Percentiles rank a stretch among this genome's conserved stretches.
Conservation (phyloP, 1,140 invertebrate species). For the Drosophila pallidifrons region DNA sequence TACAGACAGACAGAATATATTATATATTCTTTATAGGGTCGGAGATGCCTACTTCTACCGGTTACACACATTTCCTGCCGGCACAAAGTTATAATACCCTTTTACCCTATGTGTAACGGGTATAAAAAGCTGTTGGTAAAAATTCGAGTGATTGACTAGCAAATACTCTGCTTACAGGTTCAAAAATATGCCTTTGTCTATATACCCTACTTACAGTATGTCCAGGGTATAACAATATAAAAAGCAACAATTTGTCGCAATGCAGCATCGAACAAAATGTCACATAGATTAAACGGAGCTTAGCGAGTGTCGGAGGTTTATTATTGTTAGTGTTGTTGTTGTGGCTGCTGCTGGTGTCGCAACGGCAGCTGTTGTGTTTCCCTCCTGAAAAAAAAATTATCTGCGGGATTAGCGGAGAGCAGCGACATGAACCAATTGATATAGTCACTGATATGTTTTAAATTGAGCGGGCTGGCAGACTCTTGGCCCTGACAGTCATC, state of each 20-base stretch:
- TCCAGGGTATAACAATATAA: conserved; percentile 13
- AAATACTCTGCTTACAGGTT: too few species aligned
- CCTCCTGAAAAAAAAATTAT: conserved; percentile 34
- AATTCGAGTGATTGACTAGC: too few species aligned
- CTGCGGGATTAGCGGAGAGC: conserved; percentile 43
- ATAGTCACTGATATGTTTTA: conserved; percentile 36
- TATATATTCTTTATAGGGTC: too few species aligned
- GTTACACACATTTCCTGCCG: too few species aligned
- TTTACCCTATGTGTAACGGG: too few species aligned
- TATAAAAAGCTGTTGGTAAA: too few species aligned
- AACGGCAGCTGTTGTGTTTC: conserved; percentile 43
- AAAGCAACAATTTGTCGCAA: conserved; percentile 49
- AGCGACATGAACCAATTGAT: conserved; percentile 44
- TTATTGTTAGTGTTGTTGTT: conserved; percentile 1
- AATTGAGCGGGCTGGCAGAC: conserved; percentile 41
- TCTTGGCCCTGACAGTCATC: conserved; percentile 73
- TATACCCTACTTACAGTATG: not conserved
- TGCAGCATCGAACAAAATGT: conserved; percentile 60
- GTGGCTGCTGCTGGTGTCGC: conserved; percentile 40
- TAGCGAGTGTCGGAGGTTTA: conserved; percentile 29
- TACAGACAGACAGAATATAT: too few species aligned
- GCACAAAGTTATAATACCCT: too few species aligned
- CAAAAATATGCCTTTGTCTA: too few species aligned
- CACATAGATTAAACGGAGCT: conserved; percentile 68
- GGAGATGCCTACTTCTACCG: too few species aligned